These are phyloP conservation scores for Bradypodion pumilum DNA, from an alignment of 2,797 vertebrate species.

Conservation along the genomic window DNA sequence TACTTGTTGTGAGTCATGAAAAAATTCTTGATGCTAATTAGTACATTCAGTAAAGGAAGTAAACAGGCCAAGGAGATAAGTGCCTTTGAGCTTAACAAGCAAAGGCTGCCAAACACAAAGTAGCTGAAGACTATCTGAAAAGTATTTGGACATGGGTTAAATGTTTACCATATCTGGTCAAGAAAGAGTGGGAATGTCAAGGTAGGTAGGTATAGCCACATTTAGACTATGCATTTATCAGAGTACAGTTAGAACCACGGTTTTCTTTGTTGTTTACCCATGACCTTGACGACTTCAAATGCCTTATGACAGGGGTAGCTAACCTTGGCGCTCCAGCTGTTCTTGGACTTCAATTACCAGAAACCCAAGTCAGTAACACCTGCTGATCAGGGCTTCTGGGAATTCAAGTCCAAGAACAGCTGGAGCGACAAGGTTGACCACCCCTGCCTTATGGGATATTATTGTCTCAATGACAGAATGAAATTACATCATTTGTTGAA, in stretches of 20 bases:
- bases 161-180: neutral
- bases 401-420: too few relatives aligned
- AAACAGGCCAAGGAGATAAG: neutral
- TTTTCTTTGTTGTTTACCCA: neutral
- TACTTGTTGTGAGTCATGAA: neutral
- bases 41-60: fast-evolving
- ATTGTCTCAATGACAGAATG: neutral
- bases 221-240: neutral
- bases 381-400: too few relatives aligned
- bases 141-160: neutral
- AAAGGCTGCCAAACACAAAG: neutral
- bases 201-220: fast-evolving
- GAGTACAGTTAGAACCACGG: neutral
- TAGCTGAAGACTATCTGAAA: neutral
- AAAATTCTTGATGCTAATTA: neutral
- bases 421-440: too few relatives aligned
- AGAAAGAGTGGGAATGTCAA: neutral
- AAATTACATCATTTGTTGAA: neutral
- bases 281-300: conserved; percentile 10
- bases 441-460: neutral
- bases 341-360: too few relatives aligned
- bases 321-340: too few relatives aligned
- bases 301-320: too few relatives aligned
- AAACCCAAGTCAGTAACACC: too few relatives aligned
- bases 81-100: neutral